Evolutionary conservation across 2,113 vertebrate genomes (phyloP).

Genomic region (Sorex fumeus): DNA sequence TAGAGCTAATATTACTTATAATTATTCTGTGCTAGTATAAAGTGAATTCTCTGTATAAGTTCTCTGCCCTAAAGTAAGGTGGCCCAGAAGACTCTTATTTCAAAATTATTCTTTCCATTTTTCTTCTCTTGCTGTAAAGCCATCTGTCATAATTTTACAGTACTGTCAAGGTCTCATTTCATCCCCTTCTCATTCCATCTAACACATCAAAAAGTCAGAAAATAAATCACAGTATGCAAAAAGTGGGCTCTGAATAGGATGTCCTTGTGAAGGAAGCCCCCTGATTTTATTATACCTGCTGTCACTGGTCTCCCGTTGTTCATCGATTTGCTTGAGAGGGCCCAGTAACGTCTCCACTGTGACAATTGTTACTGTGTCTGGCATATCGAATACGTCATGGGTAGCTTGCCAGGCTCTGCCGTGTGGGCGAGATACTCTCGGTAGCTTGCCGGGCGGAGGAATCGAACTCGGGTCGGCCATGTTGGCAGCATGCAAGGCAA

Average conservation of each 20-base stretch:
- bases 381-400: too few relatives aligned
- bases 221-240: conserved; percentile 20
- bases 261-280: not conserved
- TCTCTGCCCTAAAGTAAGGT: conserved; percentile 40
- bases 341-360: too few relatives aligned
- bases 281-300: not conserved
- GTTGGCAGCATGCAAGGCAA: too few relatives aligned
- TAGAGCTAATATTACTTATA: conserved; percentile 13
- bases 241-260: conserved; percentile 8
- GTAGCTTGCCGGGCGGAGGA: too few relatives aligned
- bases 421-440: too few relatives aligned
- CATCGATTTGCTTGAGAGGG: too few relatives aligned
- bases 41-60: not conserved
- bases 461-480: too few relatives aligned
- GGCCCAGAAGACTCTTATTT: conserved; percentile 39
- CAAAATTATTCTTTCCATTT: conserved; percentile 48
- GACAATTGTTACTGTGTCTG: too few relatives aligned
- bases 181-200: conserved; percentile 5
- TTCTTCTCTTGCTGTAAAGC: conserved; percentile 23
- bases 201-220: conserved; percentile 40
- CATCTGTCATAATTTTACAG: not conserved
- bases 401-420: too few relatives aligned
- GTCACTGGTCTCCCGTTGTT: too few relatives aligned
- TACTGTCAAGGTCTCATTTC: not conserved
- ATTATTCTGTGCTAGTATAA: conserved; percentile 7